A percentile compares a stretch with the other conserved stretches of the same genome.
phyloP scores from a whole-genome alignment of 2,113 vertebrate genomes.

The Cheilinus undulatus region DNA sequence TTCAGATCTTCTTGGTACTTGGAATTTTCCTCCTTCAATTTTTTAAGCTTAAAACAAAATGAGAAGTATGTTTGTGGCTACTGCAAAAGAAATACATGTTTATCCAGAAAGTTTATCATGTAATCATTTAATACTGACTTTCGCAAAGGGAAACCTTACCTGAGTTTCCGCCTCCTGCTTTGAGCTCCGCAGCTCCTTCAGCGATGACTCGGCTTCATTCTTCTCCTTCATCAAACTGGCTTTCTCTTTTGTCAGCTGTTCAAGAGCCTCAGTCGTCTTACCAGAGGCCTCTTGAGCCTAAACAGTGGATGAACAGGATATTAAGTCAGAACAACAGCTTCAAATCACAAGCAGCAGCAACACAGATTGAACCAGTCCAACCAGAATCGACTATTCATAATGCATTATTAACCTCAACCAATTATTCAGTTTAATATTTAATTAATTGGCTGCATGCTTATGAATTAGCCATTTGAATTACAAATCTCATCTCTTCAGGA shows the following conservation, averaged over 20 bases:
- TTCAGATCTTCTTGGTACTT: constrained; percentile 88
- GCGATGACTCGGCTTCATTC: constrained; percentile 77
- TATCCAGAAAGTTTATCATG: no score
- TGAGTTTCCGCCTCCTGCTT: constrained; percentile 88
- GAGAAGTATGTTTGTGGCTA: not conserved
- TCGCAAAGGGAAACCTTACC: no score
- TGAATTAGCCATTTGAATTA: not conserved
- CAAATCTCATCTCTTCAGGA: not conserved
- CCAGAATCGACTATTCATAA: not conserved
- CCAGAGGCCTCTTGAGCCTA: constrained; percentile 87
- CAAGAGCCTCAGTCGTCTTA: constrained; percentile 85
- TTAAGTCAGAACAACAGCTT: constrained; percentile 5
- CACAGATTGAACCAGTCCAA: constrained; percentile 2
- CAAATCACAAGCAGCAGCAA: constrained; percentile 11
- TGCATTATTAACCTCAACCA: not conserved
- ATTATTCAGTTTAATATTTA: not conserved
- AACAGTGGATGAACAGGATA: constrained; percentile 7
- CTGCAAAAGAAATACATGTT: not conserved
- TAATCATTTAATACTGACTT: no score
- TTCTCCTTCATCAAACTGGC: constrained; percentile 85
- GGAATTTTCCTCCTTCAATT: constrained; percentile 87
- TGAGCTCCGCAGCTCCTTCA: constrained; percentile 84
- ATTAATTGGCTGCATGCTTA: constrained; percentile 53
- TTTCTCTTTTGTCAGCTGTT: constrained; percentile 89
- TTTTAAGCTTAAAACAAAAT: constrained; percentile 84